Evolutionary conservation across 2,113 vertebrate genomes (phyloP), one percentile per base, ranked within the genome.

Genomic region (Callospermophilus lateralis): DNA sequence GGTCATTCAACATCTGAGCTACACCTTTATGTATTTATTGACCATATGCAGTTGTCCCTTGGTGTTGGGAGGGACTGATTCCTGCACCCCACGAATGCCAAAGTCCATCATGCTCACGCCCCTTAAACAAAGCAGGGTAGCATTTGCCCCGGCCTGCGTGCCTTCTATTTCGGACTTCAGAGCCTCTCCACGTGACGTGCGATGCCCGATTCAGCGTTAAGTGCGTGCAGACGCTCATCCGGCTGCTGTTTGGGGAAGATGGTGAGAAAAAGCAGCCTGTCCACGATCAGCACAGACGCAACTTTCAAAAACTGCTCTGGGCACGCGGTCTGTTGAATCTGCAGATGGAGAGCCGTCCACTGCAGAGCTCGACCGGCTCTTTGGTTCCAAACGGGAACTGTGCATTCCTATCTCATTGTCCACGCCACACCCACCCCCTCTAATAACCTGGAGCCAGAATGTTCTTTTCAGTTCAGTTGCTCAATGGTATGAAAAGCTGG

Each of bases 41-140:
- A 55, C 8, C 42, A n/a, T 3, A 3, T 8, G 72, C 42, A 15
- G 7, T 32, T 3, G 48, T 32, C 42, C 55, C 5, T 42, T 30
- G 68, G 48, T 10, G 8, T 11, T 70, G 28, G 84, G 58, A 19
- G n/a, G 19, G 53, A 58, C 1, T 53, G 53, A 28, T 6, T 37
- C 53, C 26, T 73, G 22, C 16, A 22, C 28, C 51, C 24, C 0
- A 10, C 3, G 28, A 79, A 16, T 39, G 15, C 17, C 73, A 30
- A 58, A 48, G 37, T 10, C 74, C 58, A 42, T 11, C 20, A n/a
- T 1, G 24, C 39, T 12, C 65, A 24, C 5, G 53, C 8, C 39
- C 42, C 34, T 32, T 32, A 2, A 1, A 17, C 24, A 48, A n/a
- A 68, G 26, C 0, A 0, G 24, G 0, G 12, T 7, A 2, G 72